These are phyloP conservation scores for Galeruca laticollis DNA, from an alignment of 2,888 invertebrate species.

Conservation along the genomic window DNA sequence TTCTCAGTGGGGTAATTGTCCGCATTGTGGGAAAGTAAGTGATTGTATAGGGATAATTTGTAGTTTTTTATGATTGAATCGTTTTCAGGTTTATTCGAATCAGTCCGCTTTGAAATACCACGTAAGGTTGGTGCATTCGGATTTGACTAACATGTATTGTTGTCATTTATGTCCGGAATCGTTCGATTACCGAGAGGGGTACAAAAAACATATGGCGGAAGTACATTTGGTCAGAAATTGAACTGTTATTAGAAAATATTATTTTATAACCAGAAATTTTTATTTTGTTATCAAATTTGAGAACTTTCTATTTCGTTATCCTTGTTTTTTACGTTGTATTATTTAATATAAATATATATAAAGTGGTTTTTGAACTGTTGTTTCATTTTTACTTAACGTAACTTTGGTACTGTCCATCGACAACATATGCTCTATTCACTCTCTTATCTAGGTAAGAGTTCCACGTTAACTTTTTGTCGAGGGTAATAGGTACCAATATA, in stretches of 20 bases:
- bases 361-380: constrained; percentile 31
- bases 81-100: constrained; percentile 71
- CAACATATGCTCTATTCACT: too few species aligned
- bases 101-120: constrained; percentile 79
- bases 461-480: too few species aligned
- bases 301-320: constrained; percentile 22
- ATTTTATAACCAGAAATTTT: constrained; percentile 20
- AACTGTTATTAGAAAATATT: constrained; percentile 46
- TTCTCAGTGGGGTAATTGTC: constrained; percentile 73
- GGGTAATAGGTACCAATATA: too few species aligned
- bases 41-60: background rate
- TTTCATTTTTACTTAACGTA: constrained; percentile 8
- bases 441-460: too few species aligned
- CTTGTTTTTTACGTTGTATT: constrained; percentile 32
- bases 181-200: constrained; percentile 77
- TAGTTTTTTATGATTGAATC: background rate
- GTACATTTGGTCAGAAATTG: constrained; percentile 75
- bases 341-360: constrained; percentile 27
- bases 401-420: too few species aligned
- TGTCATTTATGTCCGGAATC: constrained; percentile 78
- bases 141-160: constrained; percentile 76
- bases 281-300: constrained; percentile 48
- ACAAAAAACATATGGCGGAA: constrained; percentile 78
- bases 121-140: constrained; percentile 73
- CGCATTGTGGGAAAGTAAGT: constrained; percentile 74